A percentile compares a stretch with the other conserved stretches of the same genome.
Conservation (phyloP, 2,797 vertebrate species). For the Molossus alvarezi region DNA sequence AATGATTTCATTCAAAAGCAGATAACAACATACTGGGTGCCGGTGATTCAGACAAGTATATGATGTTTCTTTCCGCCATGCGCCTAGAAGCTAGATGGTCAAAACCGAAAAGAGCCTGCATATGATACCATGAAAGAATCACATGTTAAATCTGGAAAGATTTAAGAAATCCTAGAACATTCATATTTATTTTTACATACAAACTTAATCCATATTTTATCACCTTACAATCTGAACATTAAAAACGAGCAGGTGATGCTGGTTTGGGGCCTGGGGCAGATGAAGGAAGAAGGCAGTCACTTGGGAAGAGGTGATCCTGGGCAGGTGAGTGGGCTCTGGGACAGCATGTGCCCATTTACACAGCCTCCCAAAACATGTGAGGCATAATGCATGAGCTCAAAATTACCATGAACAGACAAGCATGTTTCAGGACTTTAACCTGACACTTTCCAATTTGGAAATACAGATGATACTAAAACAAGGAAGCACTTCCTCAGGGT, state of each 20-base stretch:
- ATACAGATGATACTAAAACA: background rate
- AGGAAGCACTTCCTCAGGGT: background rate
- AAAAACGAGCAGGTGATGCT: background rate
- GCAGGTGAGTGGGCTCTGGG: background rate
- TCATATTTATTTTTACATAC: slow-evolving; percentile 7
- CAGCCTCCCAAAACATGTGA: background rate
- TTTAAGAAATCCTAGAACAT: background rate
- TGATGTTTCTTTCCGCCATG: background rate
- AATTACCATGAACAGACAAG: background rate
- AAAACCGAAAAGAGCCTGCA: slow-evolving; percentile 16
- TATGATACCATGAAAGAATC: background rate
- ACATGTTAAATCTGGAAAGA: slow-evolving; percentile 17
- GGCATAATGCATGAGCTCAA: background rate
- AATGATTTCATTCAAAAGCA: background rate
- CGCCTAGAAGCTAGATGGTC: background rate
- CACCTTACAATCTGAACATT: background rate
- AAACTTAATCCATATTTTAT: background rate
- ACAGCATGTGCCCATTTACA: background rate
- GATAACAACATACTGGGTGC: background rate
- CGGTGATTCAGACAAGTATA: background rate
- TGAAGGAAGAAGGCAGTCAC: background rate
- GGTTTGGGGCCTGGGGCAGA: background rate
- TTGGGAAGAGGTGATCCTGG: background rate
- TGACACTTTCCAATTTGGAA: slow-evolving; percentile 14
- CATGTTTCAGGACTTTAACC: background rate